phyloP scores from a whole-genome alignment of 1,140 invertebrate genomes.

The Tetragonula clypearis region DNA sequence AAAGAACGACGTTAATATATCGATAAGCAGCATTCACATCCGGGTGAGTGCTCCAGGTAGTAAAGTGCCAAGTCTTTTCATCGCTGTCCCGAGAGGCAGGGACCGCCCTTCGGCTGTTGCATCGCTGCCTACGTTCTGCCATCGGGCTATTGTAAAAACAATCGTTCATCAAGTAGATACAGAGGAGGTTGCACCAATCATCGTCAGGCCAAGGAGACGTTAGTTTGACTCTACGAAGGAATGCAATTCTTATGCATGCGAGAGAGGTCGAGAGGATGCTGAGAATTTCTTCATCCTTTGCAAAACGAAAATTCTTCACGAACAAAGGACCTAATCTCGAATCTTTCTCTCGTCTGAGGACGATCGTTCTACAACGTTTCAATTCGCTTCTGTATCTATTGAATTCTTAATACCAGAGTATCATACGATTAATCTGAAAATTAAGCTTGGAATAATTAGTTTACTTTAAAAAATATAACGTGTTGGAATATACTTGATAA shows the following conservation, averaged over 20 bases:
- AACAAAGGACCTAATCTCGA: not conserved
- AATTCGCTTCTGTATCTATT: no score
- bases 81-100: slow-evolving; percentile 5
- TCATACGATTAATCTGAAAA: no score
- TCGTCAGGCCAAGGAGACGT: not conserved
- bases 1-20: slow-evolving; percentile 10
- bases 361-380: not conserved
- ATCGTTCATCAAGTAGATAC: slow-evolving; percentile 39
- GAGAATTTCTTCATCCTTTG: not conserved
- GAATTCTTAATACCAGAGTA: no score
- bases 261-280: not conserved
- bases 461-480: no score
- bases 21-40: not conserved
- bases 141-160: slow-evolving; percentile 34
- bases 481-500: no score
- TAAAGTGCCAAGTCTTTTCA: not conserved
- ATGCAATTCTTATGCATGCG: not conserved
- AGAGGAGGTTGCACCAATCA: slow-evolving; percentile 16
- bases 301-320: not conserved
- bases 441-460: no score
- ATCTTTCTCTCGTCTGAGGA: not conserved
- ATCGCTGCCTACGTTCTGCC: slow-evolving; percentile 41
- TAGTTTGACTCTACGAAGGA: not conserved
- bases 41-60: not conserved
- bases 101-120: slow-evolving; percentile 42